Evolutionary conservation across 1,140 invertebrate species (phyloP), one percentile per base, ranked within the genome.

Genomic region (Anastatus disparis): DNA sequence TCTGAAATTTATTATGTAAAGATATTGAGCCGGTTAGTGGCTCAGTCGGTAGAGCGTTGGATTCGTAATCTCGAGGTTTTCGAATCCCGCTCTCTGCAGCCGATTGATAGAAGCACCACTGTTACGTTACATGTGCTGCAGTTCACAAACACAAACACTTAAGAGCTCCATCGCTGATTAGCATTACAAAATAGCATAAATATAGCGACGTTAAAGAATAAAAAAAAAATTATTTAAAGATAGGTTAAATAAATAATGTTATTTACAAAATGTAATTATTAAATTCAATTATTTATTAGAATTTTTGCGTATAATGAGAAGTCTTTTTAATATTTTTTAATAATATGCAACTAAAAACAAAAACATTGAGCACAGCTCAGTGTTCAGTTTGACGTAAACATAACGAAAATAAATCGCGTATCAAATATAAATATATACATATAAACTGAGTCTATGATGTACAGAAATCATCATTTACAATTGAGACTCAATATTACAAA

Each of bases 371-470:
- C 68, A 48, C 61, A 70, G 61, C 52, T 63, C 61, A 56, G 29
- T 20, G 12, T 48, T 42, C 48, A n/a, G 13, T 46, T 46, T 55
- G 55, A 70, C 46, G 52, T 13, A 22, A 64, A 52, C 15, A 20
- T 31, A 71, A 71, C 40, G 13, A 35, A 59, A 65, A 71, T 71
- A 72, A 70, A 66, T 62, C 15, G 22, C 22, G 17, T 68, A 68
- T 68, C 15, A 68, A 63, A 68, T 68, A 62, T 67, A 67, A 56
- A 61, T 77, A 76, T 63, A 63, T 74, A 65, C 64, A 73, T 68
- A 50, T 62, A 66, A 73, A 73, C 59, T 59, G 67, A 69, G 26
- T 59, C 71, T 42, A 55, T 70, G 65, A 72, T 67, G 53, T 64
- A 71, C 61, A 71, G 48, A 58, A 70, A 73, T 26, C 59, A 52